Evolutionary conservation across 2,113 vertebrate species (phyloP).

Genomic region (Lampris megalopsis): DNA sequence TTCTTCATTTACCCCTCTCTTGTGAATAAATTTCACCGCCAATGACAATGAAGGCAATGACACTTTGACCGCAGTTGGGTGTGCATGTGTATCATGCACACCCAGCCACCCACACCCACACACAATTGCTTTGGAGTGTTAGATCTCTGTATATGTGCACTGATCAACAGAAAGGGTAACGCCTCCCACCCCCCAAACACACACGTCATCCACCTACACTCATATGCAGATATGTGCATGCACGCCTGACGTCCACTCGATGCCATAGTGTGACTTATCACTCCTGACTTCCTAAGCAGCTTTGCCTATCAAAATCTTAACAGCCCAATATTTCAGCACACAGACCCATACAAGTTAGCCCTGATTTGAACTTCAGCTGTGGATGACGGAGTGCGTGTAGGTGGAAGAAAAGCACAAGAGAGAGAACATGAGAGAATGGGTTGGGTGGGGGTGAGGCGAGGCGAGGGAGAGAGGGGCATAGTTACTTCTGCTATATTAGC

Average conservation of each 20-base stretch:
- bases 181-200: neutral
- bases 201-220: neutral
- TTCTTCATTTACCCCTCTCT: slow-evolving; percentile 11
- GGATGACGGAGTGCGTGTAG: slow-evolving; percentile 50
- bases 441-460: slow-evolving; percentile 1
- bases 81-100: too few relatives aligned
- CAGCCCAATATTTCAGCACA: slow-evolving; percentile 28
- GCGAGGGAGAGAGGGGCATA: slow-evolving; percentile 27
- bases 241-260: slow-evolving; percentile 18
- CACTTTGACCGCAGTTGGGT: neutral
- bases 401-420: slow-evolving; percentile 30
- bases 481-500: slow-evolving; percentile 72
- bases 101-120: too few relatives aligned
- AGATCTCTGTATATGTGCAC: neutral
- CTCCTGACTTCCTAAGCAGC: slow-evolving; percentile 60
- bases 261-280: slow-evolving; percentile 61
- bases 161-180: slow-evolving; percentile 16
- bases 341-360: slow-evolving; percentile 14
- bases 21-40: slow-evolving; percentile 33
- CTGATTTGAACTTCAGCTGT: slow-evolving; percentile 42
- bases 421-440: slow-evolving; percentile 36
- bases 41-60: slow-evolving; percentile 31
- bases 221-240: slow-evolving; percentile 2
- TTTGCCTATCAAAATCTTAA: slow-evolving; percentile 65
- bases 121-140: neutral